phyloP scores from a whole-genome alignment of 2,113 vertebrate genomes.

The Aythya baeri region DNA sequence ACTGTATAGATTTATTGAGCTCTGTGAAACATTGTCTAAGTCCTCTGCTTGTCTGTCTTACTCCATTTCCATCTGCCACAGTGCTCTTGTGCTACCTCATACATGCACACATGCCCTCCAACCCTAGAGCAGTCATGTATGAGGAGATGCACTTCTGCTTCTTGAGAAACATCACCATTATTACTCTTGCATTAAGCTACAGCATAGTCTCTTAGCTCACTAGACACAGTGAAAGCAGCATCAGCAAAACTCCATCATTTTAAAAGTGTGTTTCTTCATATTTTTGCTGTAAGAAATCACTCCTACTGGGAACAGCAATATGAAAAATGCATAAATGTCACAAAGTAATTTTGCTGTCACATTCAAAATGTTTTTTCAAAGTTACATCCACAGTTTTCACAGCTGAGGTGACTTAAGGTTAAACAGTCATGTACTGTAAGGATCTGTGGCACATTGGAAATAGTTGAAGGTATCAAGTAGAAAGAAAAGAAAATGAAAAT shows the following conservation, averaged over 20 bases:
- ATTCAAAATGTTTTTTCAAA: constrained; percentile 75
- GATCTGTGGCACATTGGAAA: constrained; percentile 28
- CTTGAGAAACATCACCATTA: constrained; percentile 63
- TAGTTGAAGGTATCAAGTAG: not conserved
- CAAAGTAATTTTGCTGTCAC: constrained; percentile 79
- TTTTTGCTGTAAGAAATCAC: constrained; percentile 60
- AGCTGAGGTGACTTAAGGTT: constrained; percentile 68
- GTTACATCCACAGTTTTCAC: constrained; percentile 64
- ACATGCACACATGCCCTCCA: not conserved
- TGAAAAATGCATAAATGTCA: constrained; percentile 79
- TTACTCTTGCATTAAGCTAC: constrained; percentile 51
- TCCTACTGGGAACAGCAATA: constrained; percentile 72
- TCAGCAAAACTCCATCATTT: constrained; percentile 71
- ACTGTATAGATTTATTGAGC: constrained; percentile 84
- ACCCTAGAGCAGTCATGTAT: not conserved
- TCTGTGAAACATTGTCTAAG: constrained; percentile 75
- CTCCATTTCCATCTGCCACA: constrained; percentile 72
- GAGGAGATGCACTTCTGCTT: constrained; percentile 32
- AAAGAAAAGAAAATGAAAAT: constrained; percentile 7
- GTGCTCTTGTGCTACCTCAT: constrained; percentile 11
- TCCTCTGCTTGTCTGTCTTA: constrained; percentile 72
- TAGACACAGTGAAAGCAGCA: constrained; percentile 55
- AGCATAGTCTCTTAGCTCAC: constrained; percentile 61
- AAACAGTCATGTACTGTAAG: constrained; percentile 40
- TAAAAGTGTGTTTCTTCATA: constrained; percentile 65